Percentiles rank a stretch among this genome's conserved stretches.
Evolutionary conservation across 2,797 vertebrate genomes (phyloP).

Genomic region (Galago senegalensis): DNA sequence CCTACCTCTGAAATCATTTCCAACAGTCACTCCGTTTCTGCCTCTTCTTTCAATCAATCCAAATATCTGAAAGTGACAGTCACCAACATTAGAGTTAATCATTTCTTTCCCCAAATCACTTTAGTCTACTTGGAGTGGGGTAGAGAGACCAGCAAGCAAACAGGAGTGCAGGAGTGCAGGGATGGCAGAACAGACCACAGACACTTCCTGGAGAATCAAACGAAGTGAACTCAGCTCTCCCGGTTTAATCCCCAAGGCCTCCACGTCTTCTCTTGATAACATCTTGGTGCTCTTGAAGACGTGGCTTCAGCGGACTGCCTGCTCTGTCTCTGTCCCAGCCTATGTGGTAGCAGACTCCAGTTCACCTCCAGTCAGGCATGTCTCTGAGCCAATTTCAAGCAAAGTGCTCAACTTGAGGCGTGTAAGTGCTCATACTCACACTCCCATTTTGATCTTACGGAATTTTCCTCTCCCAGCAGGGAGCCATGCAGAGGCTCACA

Average conservation of each 20-base stretch:
- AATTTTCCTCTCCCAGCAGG: background rate
- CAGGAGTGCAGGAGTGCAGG: background rate
- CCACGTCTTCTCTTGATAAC: conserved; percentile 50
- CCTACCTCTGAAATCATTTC: background rate
- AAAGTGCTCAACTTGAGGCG: background rate
- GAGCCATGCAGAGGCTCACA: background rate
- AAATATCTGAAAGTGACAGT: background rate
- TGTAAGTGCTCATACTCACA: background rate
- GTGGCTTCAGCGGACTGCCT: conserved; percentile 45
- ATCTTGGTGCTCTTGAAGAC: conserved; percentile 39
- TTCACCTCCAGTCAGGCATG: background rate
- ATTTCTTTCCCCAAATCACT: conserved; percentile 43
- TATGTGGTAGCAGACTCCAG: background rate
- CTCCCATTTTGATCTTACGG: background rate
- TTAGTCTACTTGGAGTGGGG: background rate
- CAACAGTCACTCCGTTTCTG: background rate
- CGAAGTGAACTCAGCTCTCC: conserved; percentile 38
- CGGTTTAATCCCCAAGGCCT: conserved; percentile 58
- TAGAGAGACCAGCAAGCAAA: background rate
- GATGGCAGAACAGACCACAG: conserved; percentile 4
- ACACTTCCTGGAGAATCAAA: conserved; percentile 54
- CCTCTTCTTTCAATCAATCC: background rate
- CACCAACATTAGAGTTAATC: conserved; percentile 7
- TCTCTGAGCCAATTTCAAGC: conserved; percentile 26
- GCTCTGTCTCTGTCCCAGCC: background rate